Evolutionary conservation across 1,140 invertebrate genomes (phyloP), one percentile per base, ranked within the genome.

Genomic region (Magallana ariakensis): DNA sequence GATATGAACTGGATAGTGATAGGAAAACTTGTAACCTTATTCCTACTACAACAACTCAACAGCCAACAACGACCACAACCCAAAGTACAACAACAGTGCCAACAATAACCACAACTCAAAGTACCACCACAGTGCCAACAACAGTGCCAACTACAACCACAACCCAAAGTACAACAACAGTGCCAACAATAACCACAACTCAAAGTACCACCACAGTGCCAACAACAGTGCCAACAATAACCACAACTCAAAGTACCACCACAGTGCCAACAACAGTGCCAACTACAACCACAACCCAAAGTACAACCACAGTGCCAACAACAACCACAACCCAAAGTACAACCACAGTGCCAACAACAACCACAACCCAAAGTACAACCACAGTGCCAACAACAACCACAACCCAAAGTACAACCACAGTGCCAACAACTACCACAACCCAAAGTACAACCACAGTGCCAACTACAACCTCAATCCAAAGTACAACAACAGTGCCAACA

Each of bases 1-100:
- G 92, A 1, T 93, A 90, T 80, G 5, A 13, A 10, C 85, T 89
- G 1, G 80, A 57, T 4, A 88, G 86, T 10, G 90, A 90, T 57
- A 26, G 75, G 19, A 81, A 26, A 60, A 82, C 54, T 0, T 88
- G 87, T 70, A 22, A 26, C 22, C 62, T 70, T 26, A 70, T 70
- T 22, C 7, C 19, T 10, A 70, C 62, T 26, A 8, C n/a, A 22
- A 70, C 62, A 22, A 70, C 26, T 22, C 3, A 6, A 26, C 22
- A n/a, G 10, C 10, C 62, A 70, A 26, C 62, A 70, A 22, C 19
- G 1, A 70, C 10, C 26, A 10, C 19, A 70, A 22, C 16, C 22
- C 19, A n/a, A 70, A 22, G 19, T 7, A 1, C 16, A 6, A n/a
- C 16, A 0, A 33, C 62, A 22, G 62, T 2, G 26, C 1, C 1